Base-by-base conservation (phyloP, 37 sponge, comb jelly and placozoan species). In the Cliona cf. orientalis region DNA sequence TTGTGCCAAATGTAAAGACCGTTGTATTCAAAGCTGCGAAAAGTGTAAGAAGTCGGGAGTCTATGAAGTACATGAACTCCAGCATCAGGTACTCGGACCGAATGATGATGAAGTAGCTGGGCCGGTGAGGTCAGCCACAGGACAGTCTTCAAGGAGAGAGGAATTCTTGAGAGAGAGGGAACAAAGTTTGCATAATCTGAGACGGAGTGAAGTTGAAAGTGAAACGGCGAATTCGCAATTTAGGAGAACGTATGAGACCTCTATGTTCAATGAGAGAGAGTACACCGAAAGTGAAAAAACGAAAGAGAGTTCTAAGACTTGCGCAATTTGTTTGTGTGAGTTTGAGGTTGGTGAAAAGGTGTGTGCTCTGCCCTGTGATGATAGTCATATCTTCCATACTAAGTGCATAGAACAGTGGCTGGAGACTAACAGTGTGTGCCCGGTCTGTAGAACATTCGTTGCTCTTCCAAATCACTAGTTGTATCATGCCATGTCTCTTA, bases 11-110 rank as follows among this genome's bases (percentile, higher is more conserved):
- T 31, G 26, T 33, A 29, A 25, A 12, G 6, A 22, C 6, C 6
- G 25, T n/a, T 61, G 63, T 61, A 11, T 61, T n/a, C 23, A 19
- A 19, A 42, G 71, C 42, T 2, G 69, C 37, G 31, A 44, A 3
- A 19, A 42, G 22, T 38, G 71, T 21, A 61, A 28, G n/a, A n/a
- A 61, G 63, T 22, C 44, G 9, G 71, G 71, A 41, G 42, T 14
- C 25, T 69, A 69, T 69, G 71, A 69, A 39, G 71, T 69, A 23
- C 42, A 69, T 42, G 44, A 69, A 42, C 44, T 69, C 1, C 71
- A 69, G 1, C 28, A 3, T 17, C 39, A 44, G 12, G 71, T 28
- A 42, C 71, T 69, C 1, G 71, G 71, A 42, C 44, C 39, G n/a
- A n/a, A n/a, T n/a, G n/a, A n/a, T n/a, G n/a, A n/a, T n/a, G n/a